Evolutionary conservation across 2,888 invertebrate species (phyloP), one percentile per base, ranked within the genome.

Genomic region (Macrophya annulata): DNA sequence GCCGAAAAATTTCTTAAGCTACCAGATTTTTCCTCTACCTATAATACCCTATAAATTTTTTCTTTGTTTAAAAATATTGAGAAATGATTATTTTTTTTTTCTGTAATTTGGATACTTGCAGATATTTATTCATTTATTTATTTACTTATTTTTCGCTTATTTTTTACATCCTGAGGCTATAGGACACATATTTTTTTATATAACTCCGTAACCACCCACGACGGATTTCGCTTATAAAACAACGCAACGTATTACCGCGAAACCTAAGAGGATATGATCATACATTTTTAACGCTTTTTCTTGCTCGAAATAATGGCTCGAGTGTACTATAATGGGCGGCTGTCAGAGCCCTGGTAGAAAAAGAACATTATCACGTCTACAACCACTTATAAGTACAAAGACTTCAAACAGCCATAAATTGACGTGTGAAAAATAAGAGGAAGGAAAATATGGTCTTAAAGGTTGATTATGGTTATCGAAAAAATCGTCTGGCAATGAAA

Each of bases 201-300:
- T n/a, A 12, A 74, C 45, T 25, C 43, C 45, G 45, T 43, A 12
- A 4, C 25, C 15, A 3, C 25, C 21, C 15, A 48, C 31, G 17
- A 55, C 17, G 37, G 17, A 77, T 77, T 12, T 77, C 31, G 31
- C 25, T 77, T 55, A 17, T 77, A 17, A 15, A 77, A 55, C 51
- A 17, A 9, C 77, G n/a, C 37, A 37, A 55, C 55, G n/a, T 17
- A 17, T 51, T 9, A 51, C 15, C 55, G 15, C 12, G 31, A 43
- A 48, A 17, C 55, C 77, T 77, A 10, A 77, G 55, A 55, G 77
- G 55, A 77, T 37, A 55, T 37, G 31, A 12, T 77, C 25, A 37
- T 77, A 51, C 51, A 77, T 77, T 77, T 77, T 77, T 77, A 77
- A 77, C 31, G 51, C 51, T 21, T 77, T 77, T 55, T 15, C 77